A percentile compares a stretch with the other conserved stretches of the same genome.
These are phyloP conservation scores for Ichneumon xanthorius DNA, from an alignment of 2,888 invertebrate species.

Conservation along the genomic window DNA sequence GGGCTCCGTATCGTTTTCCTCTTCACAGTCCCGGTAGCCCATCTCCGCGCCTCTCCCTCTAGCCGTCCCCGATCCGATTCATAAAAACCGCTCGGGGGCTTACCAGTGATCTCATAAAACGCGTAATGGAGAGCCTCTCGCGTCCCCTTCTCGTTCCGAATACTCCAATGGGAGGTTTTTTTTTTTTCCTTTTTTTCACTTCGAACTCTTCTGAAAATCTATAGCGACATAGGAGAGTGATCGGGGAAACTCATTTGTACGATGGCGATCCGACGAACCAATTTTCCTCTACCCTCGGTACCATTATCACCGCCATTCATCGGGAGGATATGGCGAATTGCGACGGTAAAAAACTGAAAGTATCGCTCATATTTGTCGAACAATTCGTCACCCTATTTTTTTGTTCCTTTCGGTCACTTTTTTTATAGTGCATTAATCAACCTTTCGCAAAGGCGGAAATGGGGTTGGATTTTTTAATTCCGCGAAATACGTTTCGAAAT, in stretches of 20 bases:
- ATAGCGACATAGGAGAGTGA: not conserved
- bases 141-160: not conserved
- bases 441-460: not conserved
- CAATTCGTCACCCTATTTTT: not conserved
- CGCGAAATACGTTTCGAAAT: conserved; percentile 2
- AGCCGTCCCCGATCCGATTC: conserved; percentile 50
- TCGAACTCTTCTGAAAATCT: conserved; percentile 17
- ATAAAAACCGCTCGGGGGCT: conserved; percentile 54
- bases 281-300: conserved; percentile 17
- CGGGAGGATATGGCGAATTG: not conserved
- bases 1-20: conserved; percentile 40
- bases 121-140: conserved; percentile 56
- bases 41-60: conserved; percentile 8
- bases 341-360: not conserved
- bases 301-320: conserved; percentile 8
- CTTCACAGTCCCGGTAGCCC: not conserved
- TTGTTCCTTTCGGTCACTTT: not conserved
- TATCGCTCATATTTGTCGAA: not conserved
- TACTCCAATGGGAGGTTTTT: conserved; percentile 10
- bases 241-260: conserved; percentile 40
- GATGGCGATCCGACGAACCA: conserved; percentile 18
- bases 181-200: conserved; percentile 1
- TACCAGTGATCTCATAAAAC: conserved; percentile 63
- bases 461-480: conserved; percentile 13
- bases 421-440: not conserved